Base-by-base conservation (phyloP, 37 sponge, comb jelly and placozoan genomes). In the Theonella swinhoei region DNA sequence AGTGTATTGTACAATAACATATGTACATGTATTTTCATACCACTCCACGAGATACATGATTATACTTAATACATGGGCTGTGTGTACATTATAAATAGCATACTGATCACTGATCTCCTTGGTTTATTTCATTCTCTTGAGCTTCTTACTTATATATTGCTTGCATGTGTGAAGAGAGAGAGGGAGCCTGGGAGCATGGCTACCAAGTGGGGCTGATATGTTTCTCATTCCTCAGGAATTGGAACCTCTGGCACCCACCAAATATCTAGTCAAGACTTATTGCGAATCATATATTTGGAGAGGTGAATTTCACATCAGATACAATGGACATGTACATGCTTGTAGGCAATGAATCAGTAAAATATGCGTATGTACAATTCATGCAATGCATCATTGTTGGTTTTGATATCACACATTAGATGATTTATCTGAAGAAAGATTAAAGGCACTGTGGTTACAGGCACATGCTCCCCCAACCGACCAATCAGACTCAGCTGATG, bases 241-340 rank as follows among this genome's bases (percentile, higher is more conserved):
- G n/a, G 84, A 74, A 2, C 79, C 89, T n/a, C 89, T 83, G 11
- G 65, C 78, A 42, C 89, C 89, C 22, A 80, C 84, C 20, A 82
- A 68, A 35, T 43, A 83, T 31, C 39, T 83, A 5, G 74, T 89
- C 0, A 83, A 64, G 72, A 72, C 80, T 39, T 83, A 73, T 65
- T 63, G 73, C 31, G 72, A 78, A 20, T 70, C 74, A 0, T 83
- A 77, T 43, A 24, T 64, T 4, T 89, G 89, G 89, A 79, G 72
- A 35, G 89, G 89, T 89, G n/a, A 66, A 67, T 17, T 47, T 47
- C 14, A 7, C 14, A 17, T 47, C 14, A 14, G 7, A 7, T 17
- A 7, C 11, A 47, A 47, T 47, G 54, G 7, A 47, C 54, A 47
- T 17, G 54, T 47, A 14, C 14, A 47, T 47, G 54, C 54, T 17